phyloP scores from a whole-genome alignment of 2,797 vertebrate genomes.

The Apogon hyalosoma region DNA sequence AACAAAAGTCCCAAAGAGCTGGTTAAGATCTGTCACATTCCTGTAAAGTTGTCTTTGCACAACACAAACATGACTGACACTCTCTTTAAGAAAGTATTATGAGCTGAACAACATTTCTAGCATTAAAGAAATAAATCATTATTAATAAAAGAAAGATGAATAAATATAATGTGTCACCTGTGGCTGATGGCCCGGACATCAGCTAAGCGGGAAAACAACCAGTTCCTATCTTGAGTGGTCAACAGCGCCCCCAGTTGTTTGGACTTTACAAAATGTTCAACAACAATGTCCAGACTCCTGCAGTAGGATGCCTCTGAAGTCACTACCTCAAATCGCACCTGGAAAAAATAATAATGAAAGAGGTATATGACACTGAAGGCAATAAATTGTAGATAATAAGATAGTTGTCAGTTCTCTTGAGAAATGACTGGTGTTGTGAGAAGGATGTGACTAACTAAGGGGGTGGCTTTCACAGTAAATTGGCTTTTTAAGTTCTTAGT shows the following conservation, averaged over 20 bases:
- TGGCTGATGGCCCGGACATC: slow-evolving; percentile 93
- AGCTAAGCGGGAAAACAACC: slow-evolving; percentile 94
- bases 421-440: neutral
- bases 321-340: slow-evolving; percentile 97
- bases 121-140: neutral
- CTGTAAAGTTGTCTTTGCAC: neutral
- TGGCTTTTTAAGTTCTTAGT: neutral
- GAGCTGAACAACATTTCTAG: neutral
- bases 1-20: slow-evolving; percentile 3
- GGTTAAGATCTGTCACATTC: neutral
- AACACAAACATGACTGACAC: neutral
- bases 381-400: neutral
- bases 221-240: slow-evolving; percentile 91
- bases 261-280: slow-evolving; percentile 93
- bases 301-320: slow-evolving; percentile 96
- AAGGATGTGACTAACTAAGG: slow-evolving; percentile 28
- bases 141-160: neutral
- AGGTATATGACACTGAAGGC: neutral
- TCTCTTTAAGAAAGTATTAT: neutral
- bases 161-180: slow-evolving; percentile 75
- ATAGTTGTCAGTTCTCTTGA: neutral
- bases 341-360: neutral
- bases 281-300: slow-evolving; percentile 93
- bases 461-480: slow-evolving; percentile 47
- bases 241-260: slow-evolving; percentile 85